Evolutionary conservation across 1,140 invertebrate species (phyloP).

Genomic region (Rhyzopertha dominica): DNA sequence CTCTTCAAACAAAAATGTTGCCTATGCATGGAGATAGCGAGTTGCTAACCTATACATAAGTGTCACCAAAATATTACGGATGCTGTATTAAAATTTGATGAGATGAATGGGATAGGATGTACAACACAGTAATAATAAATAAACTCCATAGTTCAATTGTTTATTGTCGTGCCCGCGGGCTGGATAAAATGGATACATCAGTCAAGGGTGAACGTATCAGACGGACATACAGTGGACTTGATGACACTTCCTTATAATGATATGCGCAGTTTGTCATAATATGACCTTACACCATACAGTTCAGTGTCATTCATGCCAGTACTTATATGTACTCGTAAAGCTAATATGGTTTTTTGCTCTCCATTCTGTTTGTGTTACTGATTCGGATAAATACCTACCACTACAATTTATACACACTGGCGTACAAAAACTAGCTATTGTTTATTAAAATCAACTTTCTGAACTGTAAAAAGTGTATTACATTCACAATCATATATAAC

Average conservation of each 20-base stretch:
- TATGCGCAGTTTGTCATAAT: slow-evolving; percentile 31
- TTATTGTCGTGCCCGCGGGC: slow-evolving; percentile 43
- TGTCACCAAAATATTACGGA: not conserved
- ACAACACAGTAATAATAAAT: slow-evolving; percentile 2
- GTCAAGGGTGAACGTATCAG: slow-evolving; percentile 41
- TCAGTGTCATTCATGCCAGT: slow-evolving; percentile 19
- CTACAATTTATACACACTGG: slow-evolving; percentile 10
- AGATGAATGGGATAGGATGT: too few species aligned
- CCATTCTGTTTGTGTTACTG: slow-evolving; percentile 2
- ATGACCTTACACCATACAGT: slow-evolving; percentile 23
- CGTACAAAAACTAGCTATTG: slow-evolving; percentile 25
- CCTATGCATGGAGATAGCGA: too few species aligned
- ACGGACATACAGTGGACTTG: slow-evolving; percentile 41
- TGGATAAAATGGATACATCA: slow-evolving; percentile 43
- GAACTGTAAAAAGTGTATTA: slow-evolving; percentile 23
- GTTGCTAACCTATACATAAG: too few species aligned
- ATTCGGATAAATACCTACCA: slow-evolving; percentile 7
- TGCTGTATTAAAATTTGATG: not conserved
- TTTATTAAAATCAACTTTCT: slow-evolving; percentile 15
- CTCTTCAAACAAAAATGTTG: too few species aligned
- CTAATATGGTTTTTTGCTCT: too few species aligned
- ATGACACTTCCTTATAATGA: slow-evolving; percentile 35
- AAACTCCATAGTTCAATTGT: slow-evolving; percentile 36
- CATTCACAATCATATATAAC: slow-evolving; percentile 17
- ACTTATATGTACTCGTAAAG: slow-evolving; percentile 18